phyloP scores from a whole-genome alignment of 1,140 invertebrate genomes.

The Bombus haemorrhoidalis region DNA sequence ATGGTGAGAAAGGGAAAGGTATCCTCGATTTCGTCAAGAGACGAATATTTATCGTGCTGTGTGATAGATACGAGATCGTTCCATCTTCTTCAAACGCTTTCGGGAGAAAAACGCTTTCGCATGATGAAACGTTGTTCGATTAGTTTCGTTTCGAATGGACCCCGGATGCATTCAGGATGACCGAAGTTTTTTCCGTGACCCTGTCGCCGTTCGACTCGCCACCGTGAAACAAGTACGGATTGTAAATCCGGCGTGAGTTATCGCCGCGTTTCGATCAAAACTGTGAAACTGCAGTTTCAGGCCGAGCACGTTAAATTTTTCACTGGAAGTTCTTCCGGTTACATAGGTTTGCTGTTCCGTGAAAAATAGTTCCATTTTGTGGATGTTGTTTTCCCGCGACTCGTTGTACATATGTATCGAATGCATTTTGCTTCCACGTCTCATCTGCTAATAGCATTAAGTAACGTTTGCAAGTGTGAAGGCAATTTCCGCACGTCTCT shows the following conservation, averaged over 20 bases:
- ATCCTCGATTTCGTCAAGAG: background rate
- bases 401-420: constrained; percentile 8
- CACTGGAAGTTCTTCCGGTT: constrained; percentile 55
- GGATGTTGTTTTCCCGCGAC: constrained; percentile 24
- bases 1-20: background rate
- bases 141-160: constrained; percentile 25
- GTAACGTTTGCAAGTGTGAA: background rate
- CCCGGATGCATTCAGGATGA: constrained; percentile 28
- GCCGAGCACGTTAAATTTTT: constrained; percentile 59
- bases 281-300: constrained; percentile 53
- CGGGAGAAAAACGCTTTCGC: background rate
- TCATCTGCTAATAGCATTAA: constrained; percentile 9
- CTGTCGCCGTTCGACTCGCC: constrained; percentile 45
- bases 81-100: background rate
- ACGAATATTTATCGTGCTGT: background rate
- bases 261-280: constrained; percentile 60
- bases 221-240: constrained; percentile 45
- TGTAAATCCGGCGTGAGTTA: constrained; percentile 54
- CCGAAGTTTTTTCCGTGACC: constrained; percentile 34
- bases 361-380: constrained; percentile 58
- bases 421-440: background rate
- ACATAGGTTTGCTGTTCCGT: constrained; percentile 55
- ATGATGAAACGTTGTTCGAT: constrained; percentile 54
- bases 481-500: background rate
- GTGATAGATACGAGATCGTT: background rate